Evolutionary conservation across 2,888 invertebrate species (phyloP), one percentile per base, ranked within the genome.

Genomic region (Clitarchus hookeri): DNA sequence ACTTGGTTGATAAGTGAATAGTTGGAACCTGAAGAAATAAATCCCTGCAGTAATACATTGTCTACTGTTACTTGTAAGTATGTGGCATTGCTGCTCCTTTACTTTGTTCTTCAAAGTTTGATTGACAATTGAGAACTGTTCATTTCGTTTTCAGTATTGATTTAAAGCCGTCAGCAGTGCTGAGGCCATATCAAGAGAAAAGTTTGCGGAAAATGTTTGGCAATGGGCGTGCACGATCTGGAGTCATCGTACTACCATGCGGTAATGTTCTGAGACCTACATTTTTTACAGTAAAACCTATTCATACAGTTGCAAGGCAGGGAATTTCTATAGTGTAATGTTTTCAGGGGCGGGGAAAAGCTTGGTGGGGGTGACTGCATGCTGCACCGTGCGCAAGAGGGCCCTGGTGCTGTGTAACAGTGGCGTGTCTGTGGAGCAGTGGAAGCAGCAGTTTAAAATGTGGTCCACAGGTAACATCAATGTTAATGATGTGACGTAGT

Each of bases 171-270:
- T 97, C 98, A 0, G 98, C 99, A 2, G 96, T 98, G 1, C 92
- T 99, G 87, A 94, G 99, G 54, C 99, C 99, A 0, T 99, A 99
- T 91, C 99, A 99, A 92, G 99, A 99, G 91, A 99, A 99, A 91
- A 98, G 98, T 91, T 93, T 99, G 84, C 93, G 99, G 48, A 99
- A 99, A 93, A 99, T 99, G 99, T 99, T 99, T 92, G 99, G 99
- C 86, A 99, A 99, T 91, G 99, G 99, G 12, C 94, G 99, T 86
- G 99, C 99, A 0, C 94, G 95, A 87, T 95, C 95, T 44, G 95
- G 99, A 0, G 98, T 99, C 53, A 99, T 99, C 91, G 99, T 99
- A 8, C 93, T 99, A 88, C 99, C 99, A 36, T 99, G 99, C 91
- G 99, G 99, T 92, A 96, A 91, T 82, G 44, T 36, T 19, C 79